Percentiles rank a stretch among this genome's conserved stretches.
These are phyloP conservation scores for Lithophane semibrunnea DNA, from an alignment of 2,888 invertebrate genomes.

Conservation along the genomic window DNA sequence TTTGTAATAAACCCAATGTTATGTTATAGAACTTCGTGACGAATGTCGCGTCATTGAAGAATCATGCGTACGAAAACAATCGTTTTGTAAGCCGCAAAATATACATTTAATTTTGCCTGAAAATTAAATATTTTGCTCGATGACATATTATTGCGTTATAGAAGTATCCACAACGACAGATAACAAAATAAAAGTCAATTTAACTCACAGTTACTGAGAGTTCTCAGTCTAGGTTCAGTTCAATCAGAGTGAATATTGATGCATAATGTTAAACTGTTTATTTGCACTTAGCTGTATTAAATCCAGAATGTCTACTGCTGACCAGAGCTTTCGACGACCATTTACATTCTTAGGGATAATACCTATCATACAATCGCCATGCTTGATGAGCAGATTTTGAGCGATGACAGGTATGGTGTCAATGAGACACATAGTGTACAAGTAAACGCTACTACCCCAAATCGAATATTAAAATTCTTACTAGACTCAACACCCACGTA, in stretches of 20 bases:
- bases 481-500: slow-evolving; percentile 24
- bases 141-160: slow-evolving; percentile 25
- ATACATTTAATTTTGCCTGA: no score
- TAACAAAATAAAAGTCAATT: slow-evolving; percentile 47
- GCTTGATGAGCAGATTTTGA: not conserved
- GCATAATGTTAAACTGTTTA: slow-evolving; percentile 6
- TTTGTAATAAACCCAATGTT: slow-evolving; percentile 40
- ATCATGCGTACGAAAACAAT: slow-evolving; percentile 38
- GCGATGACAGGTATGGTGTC: not conserved
- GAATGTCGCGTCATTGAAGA: slow-evolving; percentile 45
- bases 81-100: slow-evolving; percentile 31
- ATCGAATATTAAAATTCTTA: slow-evolving; percentile 31
- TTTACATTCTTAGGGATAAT: not conserved
- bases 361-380: not conserved
- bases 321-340: not conserved
- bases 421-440: not conserved
- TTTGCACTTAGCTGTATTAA: not conserved
- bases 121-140: slow-evolving; percentile 23
- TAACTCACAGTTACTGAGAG: slow-evolving; percentile 15
- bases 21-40: slow-evolving; percentile 38
- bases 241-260: slow-evolving; percentile 4
- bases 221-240: slow-evolving; percentile 45
- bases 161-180: slow-evolving; percentile 15
- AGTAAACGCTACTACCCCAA: slow-evolving; percentile 18
- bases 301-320: not conserved